Percentiles rank a stretch among this genome's conserved stretches.
Conservation (phyloP, 2,888 invertebrate species). For the Allophyes oxyacanthae region DNA sequence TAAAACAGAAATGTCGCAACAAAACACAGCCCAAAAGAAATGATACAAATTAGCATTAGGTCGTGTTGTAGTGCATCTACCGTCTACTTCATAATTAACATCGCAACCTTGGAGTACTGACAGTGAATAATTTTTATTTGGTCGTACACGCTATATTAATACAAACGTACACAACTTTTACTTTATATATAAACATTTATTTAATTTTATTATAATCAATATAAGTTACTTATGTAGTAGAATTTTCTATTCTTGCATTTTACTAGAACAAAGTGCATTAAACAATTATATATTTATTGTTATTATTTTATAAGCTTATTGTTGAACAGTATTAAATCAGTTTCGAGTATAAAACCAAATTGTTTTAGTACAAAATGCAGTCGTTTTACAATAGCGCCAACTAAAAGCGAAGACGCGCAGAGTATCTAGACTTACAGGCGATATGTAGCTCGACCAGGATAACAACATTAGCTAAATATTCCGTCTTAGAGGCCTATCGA, state of each 20-base stretch:
- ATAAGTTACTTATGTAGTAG: slow-evolving; percentile 69
- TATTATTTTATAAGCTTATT: slow-evolving; percentile 52
- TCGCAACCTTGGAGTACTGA: slow-evolving; percentile 62
- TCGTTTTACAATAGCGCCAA: slow-evolving; percentile 65
- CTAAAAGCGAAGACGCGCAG: slow-evolving; percentile 48
- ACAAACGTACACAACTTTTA: slow-evolving; percentile 78
- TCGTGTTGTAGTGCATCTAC: slow-evolving; percentile 70
- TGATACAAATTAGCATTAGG: slow-evolving; percentile 62
- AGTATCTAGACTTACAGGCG: slow-evolving; percentile 56
- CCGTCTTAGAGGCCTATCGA: slow-evolving; percentile 22
- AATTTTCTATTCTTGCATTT: slow-evolving; percentile 64
- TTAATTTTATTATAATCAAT: slow-evolving; percentile 59
- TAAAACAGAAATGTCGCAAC: slow-evolving; percentile 63
- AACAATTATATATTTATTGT: slow-evolving; percentile 63
- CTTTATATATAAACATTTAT: slow-evolving; percentile 76
- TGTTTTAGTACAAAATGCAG: slow-evolving; percentile 68
- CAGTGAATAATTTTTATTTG: slow-evolving; percentile 72
- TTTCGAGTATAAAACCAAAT: slow-evolving; percentile 53
- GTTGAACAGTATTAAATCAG: slow-evolving; percentile 57
- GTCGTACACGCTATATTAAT: slow-evolving; percentile 77
- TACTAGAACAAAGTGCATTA: slow-evolving; percentile 73
- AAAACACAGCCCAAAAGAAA: slow-evolving; percentile 69
- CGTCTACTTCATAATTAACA: slow-evolving; percentile 63
- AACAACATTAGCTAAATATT: slow-evolving; percentile 40
- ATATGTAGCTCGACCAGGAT: slow-evolving; percentile 59